Conservation (phyloP, 2,888 invertebrate genomes). For the Cheilosia soror region DNA sequence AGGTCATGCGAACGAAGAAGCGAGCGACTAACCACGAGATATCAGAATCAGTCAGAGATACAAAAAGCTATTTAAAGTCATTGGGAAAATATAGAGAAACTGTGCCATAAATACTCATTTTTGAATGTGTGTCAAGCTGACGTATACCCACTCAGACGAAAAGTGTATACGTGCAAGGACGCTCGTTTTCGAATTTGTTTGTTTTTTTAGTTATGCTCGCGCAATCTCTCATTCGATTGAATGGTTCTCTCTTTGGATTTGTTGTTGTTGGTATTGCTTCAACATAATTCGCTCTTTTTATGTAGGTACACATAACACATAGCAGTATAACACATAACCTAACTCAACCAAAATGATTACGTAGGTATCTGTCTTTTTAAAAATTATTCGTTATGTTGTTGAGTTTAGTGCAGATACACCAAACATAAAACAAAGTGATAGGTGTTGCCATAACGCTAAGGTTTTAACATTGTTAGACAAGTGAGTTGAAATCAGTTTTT, state of each 20-base stretch:
- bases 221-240: slow-evolving; percentile 18
- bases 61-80: slow-evolving; percentile 8
- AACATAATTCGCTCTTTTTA: slow-evolving; percentile 26
- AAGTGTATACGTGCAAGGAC: slow-evolving; percentile 75
- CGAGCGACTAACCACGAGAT: not conserved
- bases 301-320: not conserved
- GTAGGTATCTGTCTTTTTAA: too few species aligned
- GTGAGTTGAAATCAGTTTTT: too few species aligned
- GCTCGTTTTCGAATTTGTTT: slow-evolving; percentile 47
- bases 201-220: slow-evolving; percentile 17
- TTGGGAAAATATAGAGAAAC: slow-evolving; percentile 13
- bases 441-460: too few species aligned
- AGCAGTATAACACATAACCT: too few species aligned
- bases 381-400: too few species aligned
- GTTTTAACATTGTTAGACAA: too few species aligned
- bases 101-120: slow-evolving; percentile 31
- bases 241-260: not conserved
- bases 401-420: too few species aligned
- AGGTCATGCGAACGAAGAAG: slow-evolving; percentile 35
- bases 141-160: not conserved
- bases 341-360: too few species aligned
- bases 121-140: slow-evolving; percentile 43
- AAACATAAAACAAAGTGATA: too few species aligned
- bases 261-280: not conserved
- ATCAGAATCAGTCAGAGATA: slow-evolving; percentile 14